phyloP scores from a whole-genome alignment of 2,113 vertebrate genomes.

The Xenopus borealis region DNA sequence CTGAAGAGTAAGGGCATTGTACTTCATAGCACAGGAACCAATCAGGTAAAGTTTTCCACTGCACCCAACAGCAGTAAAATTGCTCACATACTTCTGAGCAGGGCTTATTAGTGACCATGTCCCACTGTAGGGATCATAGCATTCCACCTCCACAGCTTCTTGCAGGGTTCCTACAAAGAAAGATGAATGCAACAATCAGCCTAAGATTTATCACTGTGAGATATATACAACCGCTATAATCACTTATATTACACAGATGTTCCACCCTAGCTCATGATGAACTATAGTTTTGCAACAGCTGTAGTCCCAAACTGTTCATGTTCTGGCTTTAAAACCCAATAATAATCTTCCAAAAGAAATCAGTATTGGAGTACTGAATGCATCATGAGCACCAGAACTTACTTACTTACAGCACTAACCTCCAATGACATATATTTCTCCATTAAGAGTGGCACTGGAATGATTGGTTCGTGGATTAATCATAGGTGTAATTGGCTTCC shows the following conservation, averaged over 20 bases:
- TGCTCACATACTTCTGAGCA: conserved; percentile 88
- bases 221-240: neutral
- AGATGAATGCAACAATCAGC: no score
- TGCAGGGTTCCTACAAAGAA: conserved; percentile 71
- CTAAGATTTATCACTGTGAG: neutral
- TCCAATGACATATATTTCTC: conserved; percentile 92
- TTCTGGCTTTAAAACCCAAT: no score
- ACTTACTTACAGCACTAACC: conserved; percentile 77
- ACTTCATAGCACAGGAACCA: conserved; percentile 93
- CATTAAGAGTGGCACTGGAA: conserved; percentile 78
- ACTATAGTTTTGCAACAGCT: no score
- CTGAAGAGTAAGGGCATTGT: conserved; percentile 90
- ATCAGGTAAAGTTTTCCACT: conserved; percentile 87
- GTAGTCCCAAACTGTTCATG: no score
- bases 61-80: conserved; percentile 82
- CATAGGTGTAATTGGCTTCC: conserved; percentile 87
- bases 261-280: no score
- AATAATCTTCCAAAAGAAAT: no score
- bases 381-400: no score
- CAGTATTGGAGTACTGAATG: no score
- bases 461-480: conserved; percentile 90
- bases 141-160: conserved; percentile 83
- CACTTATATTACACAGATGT: neutral
- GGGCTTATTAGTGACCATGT: conserved; percentile 80
- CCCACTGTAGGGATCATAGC: conserved; percentile 86